Percentiles rank a stretch among this genome's conserved stretches.
Evolutionary conservation across 2,888 invertebrate species (phyloP).

Genomic region (Caenorhabditis virilis): DNA sequence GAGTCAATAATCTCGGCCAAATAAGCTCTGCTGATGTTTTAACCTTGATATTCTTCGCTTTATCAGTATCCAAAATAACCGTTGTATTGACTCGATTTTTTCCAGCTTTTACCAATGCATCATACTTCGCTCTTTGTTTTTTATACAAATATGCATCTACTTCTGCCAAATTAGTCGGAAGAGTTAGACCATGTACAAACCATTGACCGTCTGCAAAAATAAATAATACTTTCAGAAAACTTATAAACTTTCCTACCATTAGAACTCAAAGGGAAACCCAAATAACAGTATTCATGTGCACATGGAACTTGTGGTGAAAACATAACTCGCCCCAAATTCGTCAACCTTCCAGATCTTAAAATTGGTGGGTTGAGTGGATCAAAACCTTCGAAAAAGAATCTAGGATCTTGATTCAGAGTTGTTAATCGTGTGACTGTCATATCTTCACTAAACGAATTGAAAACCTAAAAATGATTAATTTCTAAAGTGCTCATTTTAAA

Average conservation of each 20-base stretch:
- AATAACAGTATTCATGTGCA: slow-evolving; percentile 77
- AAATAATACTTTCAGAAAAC: no score
- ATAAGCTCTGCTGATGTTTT: slow-evolving; percentile 76
- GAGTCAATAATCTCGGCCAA: slow-evolving; percentile 75
- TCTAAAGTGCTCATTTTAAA: neutral
- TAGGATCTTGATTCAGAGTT: slow-evolving; percentile 75
- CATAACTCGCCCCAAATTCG: slow-evolving; percentile 68
- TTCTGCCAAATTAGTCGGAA: slow-evolving; percentile 77
- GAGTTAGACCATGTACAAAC: slow-evolving; percentile 76
- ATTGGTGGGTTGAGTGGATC: slow-evolving; percentile 69
- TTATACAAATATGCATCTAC: slow-evolving; percentile 77
- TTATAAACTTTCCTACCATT: slow-evolving; percentile 72
- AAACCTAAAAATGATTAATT: slow-evolving; percentile 72
- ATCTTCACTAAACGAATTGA: slow-evolving; percentile 63
- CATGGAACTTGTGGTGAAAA: slow-evolving; percentile 41
- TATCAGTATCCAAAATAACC: slow-evolving; percentile 79
- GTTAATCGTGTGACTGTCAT: slow-evolving; percentile 80
- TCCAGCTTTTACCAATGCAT: slow-evolving; percentile 63
- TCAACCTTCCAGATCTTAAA: slow-evolving; percentile 62
- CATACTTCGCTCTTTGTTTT: slow-evolving; percentile 73
- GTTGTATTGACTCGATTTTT: slow-evolving; percentile 75
- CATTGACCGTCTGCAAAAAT: slow-evolving; percentile 74
- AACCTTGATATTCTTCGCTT: slow-evolving; percentile 75
- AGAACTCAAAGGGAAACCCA: slow-evolving; percentile 75
- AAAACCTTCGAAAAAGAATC: slow-evolving; percentile 72